phyloP scores from a whole-genome alignment of 2,797 vertebrate species.

The Gobio occitaniae region DNA sequence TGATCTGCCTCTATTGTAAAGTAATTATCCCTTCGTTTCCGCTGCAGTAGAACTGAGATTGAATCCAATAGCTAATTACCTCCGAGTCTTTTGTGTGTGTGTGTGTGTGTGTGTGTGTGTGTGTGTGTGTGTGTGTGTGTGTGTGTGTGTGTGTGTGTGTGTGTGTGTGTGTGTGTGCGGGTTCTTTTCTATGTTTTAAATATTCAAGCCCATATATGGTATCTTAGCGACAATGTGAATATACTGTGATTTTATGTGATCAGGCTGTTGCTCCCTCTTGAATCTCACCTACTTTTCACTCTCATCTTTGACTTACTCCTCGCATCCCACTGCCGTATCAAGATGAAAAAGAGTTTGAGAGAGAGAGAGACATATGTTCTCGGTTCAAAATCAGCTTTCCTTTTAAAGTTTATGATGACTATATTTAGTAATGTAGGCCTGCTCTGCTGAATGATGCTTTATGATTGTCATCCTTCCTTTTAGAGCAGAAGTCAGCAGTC shows the following conservation, averaged over 20 bases:
- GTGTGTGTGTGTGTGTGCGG: not conserved
- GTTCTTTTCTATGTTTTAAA: conserved; percentile 3
- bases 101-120: too few relatives aligned
- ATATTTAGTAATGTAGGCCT: conserved; percentile 36
- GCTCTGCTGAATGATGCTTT: not conserved
- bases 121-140: not conserved
- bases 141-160: not conserved
- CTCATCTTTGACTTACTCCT: not conserved
- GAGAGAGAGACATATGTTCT: conserved; percentile 13
- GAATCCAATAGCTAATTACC: conserved; percentile 29
- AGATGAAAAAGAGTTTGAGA: conserved; percentile 13
- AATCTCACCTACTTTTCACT: not conserved
- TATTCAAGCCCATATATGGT: conserved; percentile 6
- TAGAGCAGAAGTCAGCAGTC: not conserved
- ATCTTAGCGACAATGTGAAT: not conserved
- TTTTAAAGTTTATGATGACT: conserved; percentile 29
- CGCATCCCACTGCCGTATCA: not conserved
- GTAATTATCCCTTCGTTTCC: conserved; percentile 5
- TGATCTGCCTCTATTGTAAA: not conserved
- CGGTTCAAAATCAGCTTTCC: not conserved
- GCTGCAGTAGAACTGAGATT: conserved; percentile 9
- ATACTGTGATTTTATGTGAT: not conserved
- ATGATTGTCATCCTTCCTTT: conserved; percentile 13
- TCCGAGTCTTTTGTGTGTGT: not conserved
- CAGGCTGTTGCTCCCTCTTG: conserved; percentile 1